Evolutionary conservation across 2,888 invertebrate species (phyloP).

Genomic region (Amiota mariae): DNA sequence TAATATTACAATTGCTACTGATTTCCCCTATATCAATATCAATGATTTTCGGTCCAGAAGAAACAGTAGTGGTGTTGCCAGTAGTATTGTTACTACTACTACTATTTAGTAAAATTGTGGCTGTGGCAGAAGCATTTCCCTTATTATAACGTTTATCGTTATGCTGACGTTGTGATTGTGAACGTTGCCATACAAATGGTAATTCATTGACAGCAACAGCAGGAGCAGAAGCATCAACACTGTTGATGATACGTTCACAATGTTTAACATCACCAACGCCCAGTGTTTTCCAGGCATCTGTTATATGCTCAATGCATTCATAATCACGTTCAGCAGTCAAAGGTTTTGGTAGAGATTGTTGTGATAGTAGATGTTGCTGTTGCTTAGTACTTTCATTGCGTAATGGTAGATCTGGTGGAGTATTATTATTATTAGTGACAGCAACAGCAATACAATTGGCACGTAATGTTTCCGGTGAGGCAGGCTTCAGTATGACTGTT

Average conservation of each 20-base stretch:
- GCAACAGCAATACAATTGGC: conserved; percentile 13
- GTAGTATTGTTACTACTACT: too few species aligned
- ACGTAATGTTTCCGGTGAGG: conserved; percentile 57
- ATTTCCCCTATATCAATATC: conserved; percentile 69
- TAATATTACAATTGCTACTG: conserved; percentile 12
- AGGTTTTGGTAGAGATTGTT: background rate
- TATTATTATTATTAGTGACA: conserved; percentile 15
- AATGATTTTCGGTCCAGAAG: conserved; percentile 57
- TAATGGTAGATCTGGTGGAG: conserved; percentile 64
- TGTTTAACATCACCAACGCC: conserved; percentile 84
- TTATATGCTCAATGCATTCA: conserved; percentile 84
- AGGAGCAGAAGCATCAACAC: background rate
- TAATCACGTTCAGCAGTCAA: conserved; percentile 75
- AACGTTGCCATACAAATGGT: conserved; percentile 72
- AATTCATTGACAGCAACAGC: conserved; percentile 41
- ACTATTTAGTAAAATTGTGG: background rate
- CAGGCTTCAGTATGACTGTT: conserved; percentile 68
- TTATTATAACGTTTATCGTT: conserved; percentile 73
- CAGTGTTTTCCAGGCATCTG: conserved; percentile 87
- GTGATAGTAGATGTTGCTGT: background rate
- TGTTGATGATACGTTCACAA: conserved; percentile 75
- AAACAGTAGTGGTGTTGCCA: conserved; percentile 33
- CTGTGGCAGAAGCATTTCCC: conserved; percentile 35
- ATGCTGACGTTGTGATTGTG: conserved; percentile 59
- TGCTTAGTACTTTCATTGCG: conserved; percentile 63